Percentiles rank a stretch among this genome's conserved stretches.
phyloP scores from a whole-genome alignment of 37 sponge, comb jelly and placozoan species.

The Bolinopsis microptera region DNA sequence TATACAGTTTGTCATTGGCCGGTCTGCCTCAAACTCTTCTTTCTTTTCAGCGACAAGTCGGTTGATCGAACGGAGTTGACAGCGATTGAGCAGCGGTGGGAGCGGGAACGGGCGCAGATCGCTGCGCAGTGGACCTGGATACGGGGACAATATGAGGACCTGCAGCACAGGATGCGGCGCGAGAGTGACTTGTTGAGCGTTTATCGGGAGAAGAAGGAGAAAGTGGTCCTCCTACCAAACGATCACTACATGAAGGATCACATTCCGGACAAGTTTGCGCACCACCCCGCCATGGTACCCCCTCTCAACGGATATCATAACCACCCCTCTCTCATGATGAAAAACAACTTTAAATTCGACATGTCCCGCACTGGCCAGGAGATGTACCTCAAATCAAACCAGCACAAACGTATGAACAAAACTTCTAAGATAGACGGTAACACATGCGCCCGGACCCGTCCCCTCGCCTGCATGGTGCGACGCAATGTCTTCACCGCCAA shows the following conservation, averaged over 20 bases:
- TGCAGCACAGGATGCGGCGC: slow-evolving; percentile 47
- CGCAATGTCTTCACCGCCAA: background rate
- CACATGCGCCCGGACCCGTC: slow-evolving; percentile 33
- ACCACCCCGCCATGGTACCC: slow-evolving; percentile 50
- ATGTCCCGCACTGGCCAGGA: slow-evolving; percentile 33
- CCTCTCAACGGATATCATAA: slow-evolving; percentile 30
- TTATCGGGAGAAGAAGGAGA: slow-evolving; percentile 24
- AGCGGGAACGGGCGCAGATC: slow-evolving; percentile 25
- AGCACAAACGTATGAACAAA: slow-evolving; percentile 53
- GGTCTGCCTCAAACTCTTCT: background rate
- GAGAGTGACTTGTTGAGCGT: slow-evolving; percentile 38
- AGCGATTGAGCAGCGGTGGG: slow-evolving; percentile 11
- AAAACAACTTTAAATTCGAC: slow-evolving; percentile 24
- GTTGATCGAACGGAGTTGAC: background rate
- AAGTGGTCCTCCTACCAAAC: background rate
- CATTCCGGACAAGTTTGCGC: slow-evolving; percentile 48
- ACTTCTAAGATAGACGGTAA: slow-evolving; percentile 38
- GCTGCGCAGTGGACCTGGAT: slow-evolving; percentile 55
- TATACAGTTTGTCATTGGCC: background rate
- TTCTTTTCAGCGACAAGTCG: background rate
- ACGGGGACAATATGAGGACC: slow-evolving; percentile 37
- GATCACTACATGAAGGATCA: slow-evolving; percentile 45
- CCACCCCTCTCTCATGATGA: slow-evolving; percentile 47
- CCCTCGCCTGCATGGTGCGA: slow-evolving; percentile 48
- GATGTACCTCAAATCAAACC: slow-evolving; percentile 52